Evolutionary conservation across 1,140 invertebrate species (phyloP).

Genomic region (Arion vulgaris): DNA sequence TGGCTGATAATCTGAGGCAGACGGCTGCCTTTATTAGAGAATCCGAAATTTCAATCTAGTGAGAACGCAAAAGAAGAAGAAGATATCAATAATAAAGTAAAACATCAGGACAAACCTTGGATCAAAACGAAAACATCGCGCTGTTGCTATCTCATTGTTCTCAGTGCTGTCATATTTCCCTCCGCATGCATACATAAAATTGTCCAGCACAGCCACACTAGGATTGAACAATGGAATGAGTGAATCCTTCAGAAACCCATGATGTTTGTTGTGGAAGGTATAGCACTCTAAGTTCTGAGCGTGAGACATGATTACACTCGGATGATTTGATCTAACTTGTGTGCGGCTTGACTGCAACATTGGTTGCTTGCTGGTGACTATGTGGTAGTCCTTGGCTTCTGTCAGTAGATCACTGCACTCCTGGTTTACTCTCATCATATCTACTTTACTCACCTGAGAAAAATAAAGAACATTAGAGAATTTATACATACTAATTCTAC

Average conservation of each 20-base stretch:
- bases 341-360: constrained; percentile 65
- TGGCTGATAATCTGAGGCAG: too few species aligned
- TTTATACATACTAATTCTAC: too few species aligned
- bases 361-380: constrained; percentile 69
- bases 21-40: too few species aligned
- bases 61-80: too few species aligned
- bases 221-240: constrained; percentile 69
- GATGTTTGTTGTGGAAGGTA: constrained; percentile 61
- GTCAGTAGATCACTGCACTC: constrained; percentile 66
- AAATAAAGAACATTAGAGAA: not conserved
- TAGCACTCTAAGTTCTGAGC: constrained; percentile 67
- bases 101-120: constrained; percentile 48
- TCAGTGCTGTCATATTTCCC: constrained; percentile 71
- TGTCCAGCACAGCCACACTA: constrained; percentile 70
- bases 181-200: constrained; percentile 72
- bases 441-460: constrained; percentile 60
- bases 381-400: constrained; percentile 71
- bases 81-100: too few species aligned
- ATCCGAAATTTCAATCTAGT: too few species aligned
- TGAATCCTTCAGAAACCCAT: constrained; percentile 63
- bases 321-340: constrained; percentile 64
- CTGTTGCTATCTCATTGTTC: constrained; percentile 71
- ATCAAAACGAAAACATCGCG: constrained; percentile 71
- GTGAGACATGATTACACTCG: constrained; percentile 68
- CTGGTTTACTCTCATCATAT: constrained; percentile 62